Evolutionary conservation across 1,140 invertebrate species (phyloP).

Genomic region (Calliopsis andreniformis): DNA sequence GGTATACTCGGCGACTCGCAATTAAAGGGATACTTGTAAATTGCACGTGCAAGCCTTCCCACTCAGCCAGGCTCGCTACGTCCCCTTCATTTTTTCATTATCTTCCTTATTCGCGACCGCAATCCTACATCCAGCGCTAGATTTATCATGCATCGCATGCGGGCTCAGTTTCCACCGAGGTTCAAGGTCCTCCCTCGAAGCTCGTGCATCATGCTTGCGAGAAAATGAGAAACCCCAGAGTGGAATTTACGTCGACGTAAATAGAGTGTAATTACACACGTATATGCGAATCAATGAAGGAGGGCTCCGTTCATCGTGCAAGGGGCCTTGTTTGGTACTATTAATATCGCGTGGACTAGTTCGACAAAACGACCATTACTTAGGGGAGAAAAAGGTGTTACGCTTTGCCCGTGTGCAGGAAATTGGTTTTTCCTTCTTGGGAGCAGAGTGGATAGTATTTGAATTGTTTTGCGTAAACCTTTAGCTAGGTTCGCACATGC

Average conservation of each 20-base stretch:
- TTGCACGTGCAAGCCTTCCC: conserved; percentile 63
- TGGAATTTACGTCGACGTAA: conserved; percentile 45
- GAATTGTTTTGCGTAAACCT: no score
- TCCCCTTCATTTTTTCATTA: conserved; percentile 51
- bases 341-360: conserved; percentile 25
- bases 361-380: not conserved
- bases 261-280: conserved; percentile 57
- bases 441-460: no score
- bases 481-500: no score
- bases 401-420: not conserved
- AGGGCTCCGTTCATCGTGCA: no score
- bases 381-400: no score
- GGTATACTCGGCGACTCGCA: conserved; percentile 55
- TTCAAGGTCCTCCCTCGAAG: conserved; percentile 49
- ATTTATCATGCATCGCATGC: conserved; percentile 54
- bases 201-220: conserved; percentile 9
- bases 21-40: conserved; percentile 75
- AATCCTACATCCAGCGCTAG: conserved; percentile 35
- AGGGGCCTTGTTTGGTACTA: conserved; percentile 37
- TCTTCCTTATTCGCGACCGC: conserved; percentile 47
- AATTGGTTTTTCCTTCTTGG: conserved; percentile 3
- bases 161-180: conserved; percentile 27
- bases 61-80: conserved; percentile 33
- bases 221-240: conserved; percentile 57
- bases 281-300: conserved; percentile 39